Percentiles rank a stretch among this genome's conserved stretches.
Evolutionary conservation across 2,888 invertebrate genomes (phyloP).

Genomic region (Scaptomyza cyrtandrae): DNA sequence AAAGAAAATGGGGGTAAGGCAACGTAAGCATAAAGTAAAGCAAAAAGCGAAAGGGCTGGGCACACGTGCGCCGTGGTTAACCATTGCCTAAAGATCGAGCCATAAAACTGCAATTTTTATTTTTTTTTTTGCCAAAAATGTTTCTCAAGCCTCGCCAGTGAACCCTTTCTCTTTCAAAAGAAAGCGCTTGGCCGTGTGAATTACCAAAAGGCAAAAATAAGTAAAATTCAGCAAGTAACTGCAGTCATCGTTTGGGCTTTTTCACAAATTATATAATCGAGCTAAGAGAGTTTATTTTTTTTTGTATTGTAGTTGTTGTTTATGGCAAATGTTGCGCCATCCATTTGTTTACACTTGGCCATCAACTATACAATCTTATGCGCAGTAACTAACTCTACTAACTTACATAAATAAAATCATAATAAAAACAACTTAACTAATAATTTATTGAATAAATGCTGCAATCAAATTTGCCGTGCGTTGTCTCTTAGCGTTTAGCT

Average conservation of each 20-base stretch:
- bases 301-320: slow-evolving; percentile 19
- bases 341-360: slow-evolving; percentile 62
- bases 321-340: slow-evolving; percentile 58
- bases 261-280: slow-evolving; percentile 55
- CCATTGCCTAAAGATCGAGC: slow-evolving; percentile 48
- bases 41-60: slow-evolving; percentile 75
- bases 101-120: slow-evolving; percentile 73
- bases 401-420: slow-evolving; percentile 61
- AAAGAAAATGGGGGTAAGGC: slow-evolving; percentile 6
- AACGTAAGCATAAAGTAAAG: slow-evolving; percentile 25
- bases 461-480: slow-evolving; percentile 58
- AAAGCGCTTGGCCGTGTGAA: slow-evolving; percentile 64
- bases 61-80: slow-evolving; percentile 59
- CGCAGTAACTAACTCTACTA: slow-evolving; percentile 47
- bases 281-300: slow-evolving; percentile 29
- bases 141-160: slow-evolving; percentile 57
- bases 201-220: slow-evolving; percentile 46
- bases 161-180: slow-evolving; percentile 80
- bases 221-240: slow-evolving; percentile 54
- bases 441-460: slow-evolving; percentile 71
- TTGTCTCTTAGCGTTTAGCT: slow-evolving; percentile 33
- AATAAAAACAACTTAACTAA: slow-evolving; percentile 39
- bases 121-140: slow-evolving; percentile 54
- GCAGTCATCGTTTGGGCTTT: slow-evolving; percentile 48
- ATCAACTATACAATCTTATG: slow-evolving; percentile 64